phyloP scores from a whole-genome alignment of 1,140 invertebrate species.

The Leguminivora glycinivorella region DNA sequence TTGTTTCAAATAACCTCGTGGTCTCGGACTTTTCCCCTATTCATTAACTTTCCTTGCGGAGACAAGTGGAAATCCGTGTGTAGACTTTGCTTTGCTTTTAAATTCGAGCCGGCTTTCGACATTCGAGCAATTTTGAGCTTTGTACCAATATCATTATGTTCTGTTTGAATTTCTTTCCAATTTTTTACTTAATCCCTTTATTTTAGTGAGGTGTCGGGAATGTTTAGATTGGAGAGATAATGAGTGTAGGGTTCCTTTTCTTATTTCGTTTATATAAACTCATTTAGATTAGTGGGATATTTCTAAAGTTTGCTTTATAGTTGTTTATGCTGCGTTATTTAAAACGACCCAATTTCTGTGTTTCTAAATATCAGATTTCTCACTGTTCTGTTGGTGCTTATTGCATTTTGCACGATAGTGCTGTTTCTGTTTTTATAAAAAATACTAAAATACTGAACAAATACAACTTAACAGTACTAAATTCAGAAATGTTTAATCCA shows the following conservation, averaged over 20 bases:
- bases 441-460: background rate
- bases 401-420: background rate
- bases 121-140: background rate
- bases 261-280: background rate
- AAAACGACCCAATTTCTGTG: background rate
- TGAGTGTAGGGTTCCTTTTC: conserved; percentile 21
- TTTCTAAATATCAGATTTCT: conserved; percentile 5
- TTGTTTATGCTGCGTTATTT: background rate
- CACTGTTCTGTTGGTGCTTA: background rate
- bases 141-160: background rate
- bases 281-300: background rate
- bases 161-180: background rate
- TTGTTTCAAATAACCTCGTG: conserved; percentile 47
- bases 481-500: no score
- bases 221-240: conserved; percentile 40
- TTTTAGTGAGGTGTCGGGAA: conserved; percentile 13
- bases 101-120: conserved; percentile 1
- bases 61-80: conserved; percentile 46
- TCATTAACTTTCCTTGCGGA: conserved; percentile 50
- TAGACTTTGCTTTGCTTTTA: conserved; percentile 34
- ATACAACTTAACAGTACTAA: background rate
- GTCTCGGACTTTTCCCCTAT: conserved; percentile 44
- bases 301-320: background rate
- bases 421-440: background rate
- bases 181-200: background rate